A percentile compares a stretch with the other conserved stretches of the same genome.
These are phyloP conservation scores for Theropithecus gelada DNA, from an alignment of 2,113 vertebrate genomes.

Conservation along the genomic window DNA sequence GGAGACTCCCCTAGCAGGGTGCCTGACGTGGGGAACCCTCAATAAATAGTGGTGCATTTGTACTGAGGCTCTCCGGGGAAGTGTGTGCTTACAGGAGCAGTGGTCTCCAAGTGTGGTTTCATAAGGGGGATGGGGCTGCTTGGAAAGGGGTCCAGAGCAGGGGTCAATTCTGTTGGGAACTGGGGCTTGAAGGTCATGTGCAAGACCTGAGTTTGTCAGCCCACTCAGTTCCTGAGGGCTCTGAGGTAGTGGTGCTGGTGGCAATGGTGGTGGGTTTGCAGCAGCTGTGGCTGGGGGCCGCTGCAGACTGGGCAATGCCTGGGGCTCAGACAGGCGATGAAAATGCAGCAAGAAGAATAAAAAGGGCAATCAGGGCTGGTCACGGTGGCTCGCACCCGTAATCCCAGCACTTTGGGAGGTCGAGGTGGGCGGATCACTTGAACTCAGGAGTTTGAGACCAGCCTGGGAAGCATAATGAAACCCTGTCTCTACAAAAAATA, in stretches of 20 bases:
- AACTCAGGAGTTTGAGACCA: too few species aligned
- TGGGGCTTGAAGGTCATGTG: background rate
- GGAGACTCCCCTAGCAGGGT: background rate
- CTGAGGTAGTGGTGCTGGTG: background rate
- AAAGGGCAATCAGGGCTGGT: background rate
- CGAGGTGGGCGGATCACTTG: too few species aligned
- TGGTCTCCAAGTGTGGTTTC: background rate
- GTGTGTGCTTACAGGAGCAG: background rate
- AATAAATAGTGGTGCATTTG: slow-evolving; percentile 44
- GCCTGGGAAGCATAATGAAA: too few species aligned
- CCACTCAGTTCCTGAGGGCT: background rate
- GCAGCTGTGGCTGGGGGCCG: background rate
- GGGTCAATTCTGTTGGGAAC: background rate
- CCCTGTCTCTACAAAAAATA: too few species aligned
- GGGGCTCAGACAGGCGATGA: background rate
- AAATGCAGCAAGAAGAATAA: background rate
- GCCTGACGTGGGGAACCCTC: background rate
- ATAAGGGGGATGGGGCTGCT: background rate
- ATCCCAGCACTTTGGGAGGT: too few species aligned
- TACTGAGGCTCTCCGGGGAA: background rate
- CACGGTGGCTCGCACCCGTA: too few species aligned
- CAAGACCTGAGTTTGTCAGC: background rate
- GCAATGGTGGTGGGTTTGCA: background rate
- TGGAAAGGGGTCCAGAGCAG: background rate
- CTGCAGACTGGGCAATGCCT: background rate